phyloP scores from a whole-genome alignment of 2,888 invertebrate species.

The Epinotia ramella region DNA sequence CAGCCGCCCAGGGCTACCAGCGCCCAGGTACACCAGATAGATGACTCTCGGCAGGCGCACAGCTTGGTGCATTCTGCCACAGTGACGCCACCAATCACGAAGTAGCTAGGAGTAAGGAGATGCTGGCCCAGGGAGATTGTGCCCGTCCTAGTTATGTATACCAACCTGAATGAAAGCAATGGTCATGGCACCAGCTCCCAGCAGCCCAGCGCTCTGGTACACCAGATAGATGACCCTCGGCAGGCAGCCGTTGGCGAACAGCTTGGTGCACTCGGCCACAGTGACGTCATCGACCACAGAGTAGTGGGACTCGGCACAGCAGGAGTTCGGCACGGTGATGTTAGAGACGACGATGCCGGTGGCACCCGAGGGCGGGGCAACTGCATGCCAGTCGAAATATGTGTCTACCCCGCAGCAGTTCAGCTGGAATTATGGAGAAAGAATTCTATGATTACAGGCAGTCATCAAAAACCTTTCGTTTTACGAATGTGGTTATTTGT shows the following conservation, averaged over 20 bases:
- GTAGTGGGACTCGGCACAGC: slow-evolving; percentile 76
- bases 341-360: slow-evolving; percentile 68
- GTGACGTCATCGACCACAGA: slow-evolving; percentile 52
- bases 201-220: slow-evolving; percentile 89
- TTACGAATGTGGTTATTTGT: background rate
- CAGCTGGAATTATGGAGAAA: slow-evolving; percentile 76
- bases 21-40: background rate
- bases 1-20: background rate
- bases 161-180: slow-evolving; percentile 91
- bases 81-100: background rate
- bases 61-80: slow-evolving; percentile 1
- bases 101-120: background rate
- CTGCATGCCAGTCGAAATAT: slow-evolving; percentile 86
- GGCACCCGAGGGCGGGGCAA: slow-evolving; percentile 56
- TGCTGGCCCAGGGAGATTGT: background rate
- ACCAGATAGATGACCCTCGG: slow-evolving; percentile 86
- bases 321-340: slow-evolving; percentile 86
- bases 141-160: slow-evolving; percentile 16
- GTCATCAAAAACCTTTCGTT: background rate
- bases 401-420: slow-evolving; percentile 88
- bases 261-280: slow-evolving; percentile 67
- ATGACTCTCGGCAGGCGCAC: background rate
- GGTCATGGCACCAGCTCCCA: slow-evolving; percentile 91
- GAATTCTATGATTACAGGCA: background rate
- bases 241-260: slow-evolving; percentile 86